Base-by-base conservation (phyloP, 2,888 invertebrate species). In the Oxytorus armatus region DNA sequence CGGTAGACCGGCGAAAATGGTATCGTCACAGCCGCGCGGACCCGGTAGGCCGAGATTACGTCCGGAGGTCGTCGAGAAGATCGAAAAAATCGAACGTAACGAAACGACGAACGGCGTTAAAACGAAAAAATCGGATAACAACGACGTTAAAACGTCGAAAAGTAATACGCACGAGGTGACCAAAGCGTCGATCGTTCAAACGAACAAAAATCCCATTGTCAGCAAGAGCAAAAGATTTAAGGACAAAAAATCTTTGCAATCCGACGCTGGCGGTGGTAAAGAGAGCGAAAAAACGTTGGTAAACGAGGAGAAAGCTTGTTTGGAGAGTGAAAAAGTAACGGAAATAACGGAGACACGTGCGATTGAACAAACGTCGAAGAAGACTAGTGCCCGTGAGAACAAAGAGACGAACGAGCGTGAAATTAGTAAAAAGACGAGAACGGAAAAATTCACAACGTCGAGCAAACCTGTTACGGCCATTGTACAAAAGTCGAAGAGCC, bases 1-100 rank as follows among this genome's bases (percentile, higher is more conserved):
- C 49, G 95, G 96, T 0, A 93, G 96, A 81, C 95, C 95, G 69
- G 94, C 94, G 11, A 87, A 85, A 90, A 84, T 88, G 7, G 88
- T 89, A 3, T 88, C 89, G 21, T 87, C 93, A 1, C 94, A 91
- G 83, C 92, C 92, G 0, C 92, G 93, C 68, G 93, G 93, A 7
- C 93, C 93, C 0, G 93, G 94, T 1, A 91, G 93, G 88, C 93
- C 93, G 2, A 87, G 90, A 29, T 70, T 89, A 11, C 88, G 88
- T 33, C 90, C 90, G 0, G 90, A 90, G 65, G 84, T 90, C 3
- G 86, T 82, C 1, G 89, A 89, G 16, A 90, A 89, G 57, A 88
- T 88, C 18, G 89, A 90, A 18, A 90, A 89, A 72, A 88, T 89
- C 14, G 89, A 90, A 66, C 77, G 36, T 83, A 89, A 78, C 53